A percentile compares a stretch with the other conserved stretches of the same genome.
phyloP scores from a whole-genome alignment of 2,797 vertebrate genomes.

The Iguana delicatissima region DNA sequence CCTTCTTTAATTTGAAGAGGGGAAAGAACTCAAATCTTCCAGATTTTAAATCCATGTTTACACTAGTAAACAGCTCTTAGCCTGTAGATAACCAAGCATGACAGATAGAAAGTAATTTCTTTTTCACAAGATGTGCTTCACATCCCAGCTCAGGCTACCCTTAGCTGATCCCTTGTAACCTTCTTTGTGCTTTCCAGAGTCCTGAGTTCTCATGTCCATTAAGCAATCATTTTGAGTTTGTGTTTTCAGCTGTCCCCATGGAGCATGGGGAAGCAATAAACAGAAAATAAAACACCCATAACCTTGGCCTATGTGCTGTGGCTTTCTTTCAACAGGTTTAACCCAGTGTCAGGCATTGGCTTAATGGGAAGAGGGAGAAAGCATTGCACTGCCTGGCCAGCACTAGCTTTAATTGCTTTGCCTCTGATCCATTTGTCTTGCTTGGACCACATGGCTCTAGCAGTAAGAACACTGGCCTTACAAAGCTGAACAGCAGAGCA shows the following conservation, averaged over 20 bases:
- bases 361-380: conserved; percentile 19
- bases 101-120: background rate
- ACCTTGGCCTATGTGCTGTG: background rate
- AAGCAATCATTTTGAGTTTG: conserved; percentile 5
- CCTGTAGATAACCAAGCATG: background rate
- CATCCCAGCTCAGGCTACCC: background rate
- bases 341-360: conserved; percentile 14
- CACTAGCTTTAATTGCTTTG: conserved; percentile 11
- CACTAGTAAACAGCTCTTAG: conserved; percentile 12
- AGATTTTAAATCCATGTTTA: conserved; percentile 15
- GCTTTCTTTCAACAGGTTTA: conserved; percentile 30
- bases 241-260: conserved; percentile 23
- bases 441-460: background rate
- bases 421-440: conserved; percentile 15
- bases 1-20: background rate
- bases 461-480: background rate
- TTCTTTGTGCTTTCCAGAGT: conserved; percentile 16
- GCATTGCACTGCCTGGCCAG: background rate
- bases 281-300: conserved; percentile 18
- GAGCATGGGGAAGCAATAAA: conserved; percentile 23
- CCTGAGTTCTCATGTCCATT: conserved; percentile 14
- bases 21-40: background rate
- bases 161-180: conserved; percentile 20
- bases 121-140: background rate
- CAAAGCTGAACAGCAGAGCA: background rate